Percentiles rank a stretch among this genome's conserved stretches.
These are phyloP conservation scores for Drosophila albomicans DNA, from an alignment of 1,140 invertebrate species.

Conservation along the genomic window DNA sequence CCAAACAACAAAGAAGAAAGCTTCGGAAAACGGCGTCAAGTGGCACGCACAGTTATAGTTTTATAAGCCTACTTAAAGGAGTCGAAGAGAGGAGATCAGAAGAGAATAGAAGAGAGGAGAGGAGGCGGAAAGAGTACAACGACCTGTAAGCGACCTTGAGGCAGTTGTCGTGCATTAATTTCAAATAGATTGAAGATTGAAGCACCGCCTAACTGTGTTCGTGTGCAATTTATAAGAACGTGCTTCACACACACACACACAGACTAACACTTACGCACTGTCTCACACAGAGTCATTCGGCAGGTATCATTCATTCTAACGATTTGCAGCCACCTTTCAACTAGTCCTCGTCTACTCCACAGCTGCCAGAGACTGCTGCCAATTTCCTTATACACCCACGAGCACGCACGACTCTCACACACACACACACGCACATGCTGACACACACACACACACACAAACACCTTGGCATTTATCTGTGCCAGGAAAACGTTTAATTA, in stretches of 20 bases:
- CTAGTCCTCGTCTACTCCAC: constrained; percentile 18
- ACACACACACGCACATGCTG: background rate
- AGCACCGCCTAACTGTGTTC: constrained; percentile 61
- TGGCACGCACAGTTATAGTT: constrained; percentile 41
- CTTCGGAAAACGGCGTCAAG: background rate
- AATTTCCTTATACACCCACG: constrained; percentile 29
- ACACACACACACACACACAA: constrained; percentile 10
- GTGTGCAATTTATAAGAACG: constrained; percentile 72
- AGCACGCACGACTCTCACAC: constrained; percentile 5
- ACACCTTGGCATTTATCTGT: constrained; percentile 66
- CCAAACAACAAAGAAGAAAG: background rate
- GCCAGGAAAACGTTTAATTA: constrained; percentile 73
- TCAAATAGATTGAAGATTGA: constrained; percentile 65
- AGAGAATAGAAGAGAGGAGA: too few species aligned
- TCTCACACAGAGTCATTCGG: background rate
- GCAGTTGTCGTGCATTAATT: constrained; percentile 53
- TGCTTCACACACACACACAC: constrained; percentile 36
- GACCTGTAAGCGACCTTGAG: constrained; percentile 55
- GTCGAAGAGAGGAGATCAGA: background rate
- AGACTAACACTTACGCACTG: background rate
- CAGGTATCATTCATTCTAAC: constrained; percentile 51
- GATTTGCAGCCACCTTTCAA: constrained; percentile 35
- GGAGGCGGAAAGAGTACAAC: background rate
- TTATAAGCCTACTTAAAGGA: constrained; percentile 41
- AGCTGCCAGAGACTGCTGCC: constrained; percentile 18